Percentiles rank a stretch among this genome's conserved stretches.
These are phyloP conservation scores for Antigone vipio DNA, from an alignment of 2,113 vertebrate genomes.

Conservation along the genomic window DNA sequence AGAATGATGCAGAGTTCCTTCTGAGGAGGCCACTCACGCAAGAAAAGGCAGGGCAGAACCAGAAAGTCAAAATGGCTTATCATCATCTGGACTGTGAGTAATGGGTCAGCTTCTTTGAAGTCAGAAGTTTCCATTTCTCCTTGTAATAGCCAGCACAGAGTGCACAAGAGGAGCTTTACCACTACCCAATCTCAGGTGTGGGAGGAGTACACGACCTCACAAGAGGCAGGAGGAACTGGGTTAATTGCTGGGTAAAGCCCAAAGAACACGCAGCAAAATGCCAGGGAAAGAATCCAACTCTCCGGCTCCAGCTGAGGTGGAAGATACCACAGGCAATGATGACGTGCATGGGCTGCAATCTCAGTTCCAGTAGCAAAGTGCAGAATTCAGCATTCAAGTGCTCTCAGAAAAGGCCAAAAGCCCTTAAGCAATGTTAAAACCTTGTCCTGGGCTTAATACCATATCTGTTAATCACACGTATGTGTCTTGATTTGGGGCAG, in stretches of 20 bases:
- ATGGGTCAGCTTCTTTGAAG: neutral
- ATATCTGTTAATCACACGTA: neutral
- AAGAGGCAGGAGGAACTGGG: accelerated
- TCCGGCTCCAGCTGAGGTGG: neutral
- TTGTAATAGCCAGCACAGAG: neutral
- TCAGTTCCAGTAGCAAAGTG: neutral
- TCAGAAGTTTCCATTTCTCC: neutral
- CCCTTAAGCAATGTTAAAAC: neutral
- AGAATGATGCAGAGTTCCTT: neutral
- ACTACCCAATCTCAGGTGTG: neutral
- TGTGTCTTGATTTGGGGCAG: neutral
- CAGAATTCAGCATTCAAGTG: neutral
- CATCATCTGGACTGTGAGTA: neutral
- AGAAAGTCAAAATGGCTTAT: neutral
- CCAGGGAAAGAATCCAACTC: constrained; percentile 22
- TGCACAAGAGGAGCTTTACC: neutral
- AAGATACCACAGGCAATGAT: neutral
- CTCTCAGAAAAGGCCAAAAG: neutral
- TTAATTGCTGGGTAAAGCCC: neutral
- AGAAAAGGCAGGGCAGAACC: neutral
- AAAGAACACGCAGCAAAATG: neutral
- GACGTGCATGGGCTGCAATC: neutral
- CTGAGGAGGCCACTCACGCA: accelerated
- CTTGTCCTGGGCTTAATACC: neutral
- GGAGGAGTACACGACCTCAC: neutral